phyloP scores from a whole-genome alignment of 2,888 invertebrate species.

The Cheilosia variabilis region DNA sequence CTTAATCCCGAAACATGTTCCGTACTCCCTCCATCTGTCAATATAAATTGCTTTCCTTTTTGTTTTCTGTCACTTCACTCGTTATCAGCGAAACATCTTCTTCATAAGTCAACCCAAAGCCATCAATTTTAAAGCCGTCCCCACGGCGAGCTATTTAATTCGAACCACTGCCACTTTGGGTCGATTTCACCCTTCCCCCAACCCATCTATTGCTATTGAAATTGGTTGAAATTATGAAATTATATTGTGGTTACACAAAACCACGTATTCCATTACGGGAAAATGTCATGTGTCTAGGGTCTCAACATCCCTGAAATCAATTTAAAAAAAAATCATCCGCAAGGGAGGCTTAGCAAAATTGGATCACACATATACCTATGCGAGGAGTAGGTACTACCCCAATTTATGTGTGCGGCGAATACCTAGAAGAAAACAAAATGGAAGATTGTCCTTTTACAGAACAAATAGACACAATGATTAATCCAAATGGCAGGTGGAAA shows the following conservation, averaged over 20 bases:
- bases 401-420: neutral
- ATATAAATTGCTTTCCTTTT: neutral
- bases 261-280: constrained; percentile 41
- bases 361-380: neutral
- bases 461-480: neutral
- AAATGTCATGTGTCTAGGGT: neutral
- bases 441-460: neutral
- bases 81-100: neutral
- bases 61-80: neutral
- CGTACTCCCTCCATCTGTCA: too few species aligned
- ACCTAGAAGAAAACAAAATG: neutral
- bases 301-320: neutral
- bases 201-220: constrained; percentile 1
- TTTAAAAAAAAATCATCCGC: neutral
- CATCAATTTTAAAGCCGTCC: neutral
- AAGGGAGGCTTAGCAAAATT: neutral
- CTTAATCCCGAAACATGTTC: too few species aligned
- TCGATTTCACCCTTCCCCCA: neutral
- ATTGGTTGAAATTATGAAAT: constrained; percentile 1
- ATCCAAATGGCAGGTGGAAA: neutral
- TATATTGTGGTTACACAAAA: constrained; percentile 14
- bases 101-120: neutral
- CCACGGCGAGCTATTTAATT: neutral
- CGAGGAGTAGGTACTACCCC: neutral
- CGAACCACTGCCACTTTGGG: neutral